Evolutionary conservation across 1,140 invertebrate genomes (phyloP), one percentile per base, ranked within the genome.

Genomic region (Hypsibius dujardini): DNA sequence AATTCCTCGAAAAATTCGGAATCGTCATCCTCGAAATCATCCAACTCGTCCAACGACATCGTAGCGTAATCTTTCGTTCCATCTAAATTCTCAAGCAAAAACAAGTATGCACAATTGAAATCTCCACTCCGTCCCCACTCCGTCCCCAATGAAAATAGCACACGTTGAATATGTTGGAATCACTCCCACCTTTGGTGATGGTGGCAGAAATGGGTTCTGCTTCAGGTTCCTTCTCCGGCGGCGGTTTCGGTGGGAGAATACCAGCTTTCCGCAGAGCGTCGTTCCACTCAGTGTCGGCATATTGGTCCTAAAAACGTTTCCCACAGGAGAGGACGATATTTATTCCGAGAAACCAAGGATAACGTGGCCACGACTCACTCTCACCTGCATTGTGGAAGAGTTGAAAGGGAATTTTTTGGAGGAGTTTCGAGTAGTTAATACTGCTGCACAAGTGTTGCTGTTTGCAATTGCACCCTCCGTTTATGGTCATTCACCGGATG

Each of bases 211-310:
- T 2, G 14, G 47, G 84, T 81, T 89, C 89, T 40, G 83, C 82
- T 77, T 89, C 87, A 70, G 75, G 74, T 71, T 80, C 79, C 76
- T 87, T 88, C 73, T 86, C 84, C 76, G 88, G 62, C 3, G 12
- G 12, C 42, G 12, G 12, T 73, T 92, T 74, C 2, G 83, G 84
- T 1, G 92, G 92, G 70, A 97, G 83, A 73, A 97, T 95, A 69
- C 92, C 92, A 78, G 92, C 92, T 2, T 84, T 79, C 69, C 94
- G 84, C 2, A 97, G 85, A 74, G 91, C 86, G 83, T 96, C 93
- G 82, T 97, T 97, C 93, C 94, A 97, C 82, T 96, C 85, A 46
- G 92, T 97, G 79, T 97, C 93, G 83, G 92, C 91, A 82, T 93
- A 90, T 67, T 88, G 89, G 77, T 94, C 84, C 90, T 93, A 72